These are phyloP conservation scores for Notothenia coriiceps DNA, from an alignment of 2,113 vertebrate genomes.

Conservation along the genomic window DNA sequence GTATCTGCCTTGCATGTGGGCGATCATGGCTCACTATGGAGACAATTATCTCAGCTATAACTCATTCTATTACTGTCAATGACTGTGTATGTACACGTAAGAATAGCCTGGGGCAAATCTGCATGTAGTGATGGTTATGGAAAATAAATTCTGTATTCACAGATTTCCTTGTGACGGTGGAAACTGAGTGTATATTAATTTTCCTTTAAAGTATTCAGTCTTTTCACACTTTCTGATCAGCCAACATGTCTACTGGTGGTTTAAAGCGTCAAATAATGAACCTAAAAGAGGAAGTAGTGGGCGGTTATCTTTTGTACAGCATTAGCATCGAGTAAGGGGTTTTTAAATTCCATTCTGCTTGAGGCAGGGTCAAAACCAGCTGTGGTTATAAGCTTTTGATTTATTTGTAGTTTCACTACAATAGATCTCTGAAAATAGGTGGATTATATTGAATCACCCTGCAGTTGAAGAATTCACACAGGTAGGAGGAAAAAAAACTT, in stretches of 20 bases:
- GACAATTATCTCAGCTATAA: constrained; percentile 72
- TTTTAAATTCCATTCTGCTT: constrained; percentile 14
- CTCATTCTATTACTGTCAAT: constrained; percentile 54
- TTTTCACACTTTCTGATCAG: constrained; percentile 20
- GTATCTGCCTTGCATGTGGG: constrained; percentile 68
- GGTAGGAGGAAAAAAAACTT: constrained; percentile 14
- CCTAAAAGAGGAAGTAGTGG: constrained; percentile 40
- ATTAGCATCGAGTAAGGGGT: not conserved
- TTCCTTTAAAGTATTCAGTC: not conserved
- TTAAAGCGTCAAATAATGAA: constrained; percentile 9
- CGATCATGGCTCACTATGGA: constrained; percentile 70
- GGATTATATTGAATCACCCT: constrained; percentile 13
- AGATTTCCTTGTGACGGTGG: constrained; percentile 1
- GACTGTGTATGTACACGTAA: constrained; percentile 9
- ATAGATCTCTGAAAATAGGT: not conserved
- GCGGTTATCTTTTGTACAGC: not conserved
- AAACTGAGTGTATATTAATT: not conserved
- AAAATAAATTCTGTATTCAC: constrained; percentile 3
- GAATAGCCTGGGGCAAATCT: constrained; percentile 20
- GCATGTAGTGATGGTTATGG: not conserved
- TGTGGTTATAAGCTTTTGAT: not conserved
- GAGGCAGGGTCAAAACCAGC: not conserved
- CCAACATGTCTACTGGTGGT: not conserved
- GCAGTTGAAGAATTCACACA: constrained; percentile 3
- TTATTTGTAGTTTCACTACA: not conserved